These are phyloP conservation scores for Papilio gigon DNA, from an alignment of 2,888 invertebrate genomes.

Conservation along the genomic window DNA sequence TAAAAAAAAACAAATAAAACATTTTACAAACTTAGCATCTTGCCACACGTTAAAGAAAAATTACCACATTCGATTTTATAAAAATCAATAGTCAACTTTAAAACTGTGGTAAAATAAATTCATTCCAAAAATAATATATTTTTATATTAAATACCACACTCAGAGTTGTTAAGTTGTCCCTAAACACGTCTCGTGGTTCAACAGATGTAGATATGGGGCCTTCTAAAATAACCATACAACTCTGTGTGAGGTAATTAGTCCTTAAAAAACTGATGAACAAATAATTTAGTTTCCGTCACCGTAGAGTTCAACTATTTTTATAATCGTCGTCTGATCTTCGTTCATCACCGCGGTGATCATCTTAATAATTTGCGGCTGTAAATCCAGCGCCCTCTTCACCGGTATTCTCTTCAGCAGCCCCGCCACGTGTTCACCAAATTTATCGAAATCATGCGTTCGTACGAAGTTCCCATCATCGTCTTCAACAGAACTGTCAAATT, in stretches of 20 bases:
- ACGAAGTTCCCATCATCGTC: not conserved
- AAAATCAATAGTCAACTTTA: not conserved
- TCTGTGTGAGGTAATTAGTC: not conserved
- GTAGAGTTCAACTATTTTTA: not conserved
- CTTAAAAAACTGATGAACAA: not conserved
- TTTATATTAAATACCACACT: not conserved
- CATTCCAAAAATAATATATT: not conserved
- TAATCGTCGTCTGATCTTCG: not conserved
- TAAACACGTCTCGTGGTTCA: not conserved
- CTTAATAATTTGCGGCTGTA: conserved; percentile 53
- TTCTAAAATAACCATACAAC: not conserved
- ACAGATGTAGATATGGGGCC: not conserved
- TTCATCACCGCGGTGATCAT: conserved; percentile 4
- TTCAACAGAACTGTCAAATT: not conserved
- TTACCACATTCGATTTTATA: no score
- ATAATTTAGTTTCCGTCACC: not conserved
- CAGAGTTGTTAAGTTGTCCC: not conserved
- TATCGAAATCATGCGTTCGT: conserved; percentile 49
- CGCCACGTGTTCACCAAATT: conserved; percentile 59
- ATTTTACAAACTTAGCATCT: no score
- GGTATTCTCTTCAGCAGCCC: conserved; percentile 56
- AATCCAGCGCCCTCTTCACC: conserved; percentile 48
- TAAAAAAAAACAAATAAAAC: no score
- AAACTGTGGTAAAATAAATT: not conserved
- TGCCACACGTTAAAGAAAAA: no score